phyloP scores from a whole-genome alignment of 2,113 vertebrate species.

The Mastomys coucha region DNA sequence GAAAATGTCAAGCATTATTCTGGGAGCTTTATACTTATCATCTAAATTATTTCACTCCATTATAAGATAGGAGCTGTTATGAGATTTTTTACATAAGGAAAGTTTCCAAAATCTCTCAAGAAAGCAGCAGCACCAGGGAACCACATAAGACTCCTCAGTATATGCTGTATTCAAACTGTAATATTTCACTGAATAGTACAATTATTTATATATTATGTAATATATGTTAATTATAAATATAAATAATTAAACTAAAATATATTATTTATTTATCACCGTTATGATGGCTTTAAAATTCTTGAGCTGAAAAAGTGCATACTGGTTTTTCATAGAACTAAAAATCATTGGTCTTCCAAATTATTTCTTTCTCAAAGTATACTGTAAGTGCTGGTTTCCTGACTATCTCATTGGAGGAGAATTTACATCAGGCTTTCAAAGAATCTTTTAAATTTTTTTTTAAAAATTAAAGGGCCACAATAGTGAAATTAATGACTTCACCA shows the following conservation, averaged over 20 bases:
- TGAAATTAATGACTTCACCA: neutral
- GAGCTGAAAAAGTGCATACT: neutral
- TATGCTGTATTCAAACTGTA: neutral
- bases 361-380: neutral
- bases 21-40: neutral
- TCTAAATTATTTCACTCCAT: neutral
- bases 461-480: neutral
- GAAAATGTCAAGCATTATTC: neutral
- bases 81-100: neutral
- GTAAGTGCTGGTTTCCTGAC: constrained; percentile 6
- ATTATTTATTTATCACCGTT: neutral
- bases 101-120: neutral
- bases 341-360: neutral
- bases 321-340: constrained; percentile 37
- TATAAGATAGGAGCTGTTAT: neutral
- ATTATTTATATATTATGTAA: too few species aligned
- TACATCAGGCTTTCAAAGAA: neutral
- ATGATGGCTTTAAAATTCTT: neutral
- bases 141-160: neutral
- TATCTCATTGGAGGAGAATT: neutral
- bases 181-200: too few species aligned
- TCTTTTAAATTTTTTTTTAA: neutral
- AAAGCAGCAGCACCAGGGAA: neutral
- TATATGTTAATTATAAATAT: too few species aligned
- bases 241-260: too few species aligned